Evolutionary conservation across 2,888 invertebrate genomes (phyloP), one percentile per base, ranked within the genome.

Genomic region (Trissolcus japonicus): DNA sequence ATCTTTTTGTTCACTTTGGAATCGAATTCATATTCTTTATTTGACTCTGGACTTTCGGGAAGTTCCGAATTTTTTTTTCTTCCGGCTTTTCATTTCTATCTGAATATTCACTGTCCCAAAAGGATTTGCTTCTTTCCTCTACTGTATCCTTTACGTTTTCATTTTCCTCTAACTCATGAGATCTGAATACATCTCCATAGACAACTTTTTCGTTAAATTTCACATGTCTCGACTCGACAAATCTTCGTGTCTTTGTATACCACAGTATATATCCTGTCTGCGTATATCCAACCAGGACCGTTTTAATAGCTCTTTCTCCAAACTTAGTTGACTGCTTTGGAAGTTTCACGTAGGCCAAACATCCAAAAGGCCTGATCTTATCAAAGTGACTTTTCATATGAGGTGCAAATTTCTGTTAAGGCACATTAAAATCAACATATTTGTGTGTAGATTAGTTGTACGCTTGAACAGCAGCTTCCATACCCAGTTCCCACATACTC

Each of bases 261-360:
- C 79, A 79, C 9, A 76, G 13, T 14, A 78, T 14, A 57, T 80
- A 80, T n/a, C 80, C 80, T n/a, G 77, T 78, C n/a, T 29, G 13
- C 54, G 77, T 69, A 35, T 76, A 73, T 40, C 48, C 48, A 2
- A 48, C 48, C 2, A 48, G 2, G 11, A 16, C 6, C 1, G 48
- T 48, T 11, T 48, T 48, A 6, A 48, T 48, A 14, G 14, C 16
- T 16, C 14, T 48, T 48, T 48, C 48, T 14, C 14, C 16, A 48
- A 48, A 48, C 6, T 48, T 48, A 21, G 2, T 21, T 21, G 21
- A 2, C 4, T 21, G 21, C 21, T 21, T 21, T 4, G 21, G 21
- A 2, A 21, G 4, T 21, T 14, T 48, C 16, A 48, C 14, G 14
- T 48, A 48, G 1, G 14, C 48, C 11, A 48, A 7, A 48, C 48